A percentile compares a stretch with the other conserved stretches of the same genome.
Conservation (phyloP, 2,797 vertebrate genomes). For the Balearica regulorum region DNA sequence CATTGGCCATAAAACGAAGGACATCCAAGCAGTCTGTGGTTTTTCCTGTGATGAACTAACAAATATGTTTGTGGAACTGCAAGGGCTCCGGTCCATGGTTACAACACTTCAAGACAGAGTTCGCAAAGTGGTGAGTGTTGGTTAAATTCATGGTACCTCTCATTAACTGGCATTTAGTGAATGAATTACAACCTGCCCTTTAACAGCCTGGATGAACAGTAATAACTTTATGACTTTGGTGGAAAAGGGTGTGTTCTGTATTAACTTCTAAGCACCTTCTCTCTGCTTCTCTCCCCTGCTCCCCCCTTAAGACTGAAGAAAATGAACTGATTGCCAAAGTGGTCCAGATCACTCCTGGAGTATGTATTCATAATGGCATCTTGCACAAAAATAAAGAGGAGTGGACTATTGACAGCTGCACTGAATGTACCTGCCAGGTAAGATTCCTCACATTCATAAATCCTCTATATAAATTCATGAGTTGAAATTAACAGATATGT, state of each 20-base stretch:
- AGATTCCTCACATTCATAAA: background rate
- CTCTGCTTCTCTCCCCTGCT: background rate
- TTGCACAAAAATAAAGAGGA: conserved; percentile 86
- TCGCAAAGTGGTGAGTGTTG: conserved; percentile 86
- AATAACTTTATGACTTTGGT: background rate
- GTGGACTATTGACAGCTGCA: conserved; percentile 97
- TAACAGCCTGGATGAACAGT: background rate
- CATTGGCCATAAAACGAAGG: conserved; percentile 94
- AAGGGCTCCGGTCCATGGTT: conserved; percentile 88
- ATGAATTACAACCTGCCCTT: background rate
- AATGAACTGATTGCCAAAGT: conserved; percentile 75
- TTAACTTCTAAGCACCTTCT: background rate
- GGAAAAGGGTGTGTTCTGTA: background rate
- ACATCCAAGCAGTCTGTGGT: conserved; percentile 89
- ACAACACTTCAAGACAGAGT: conserved; percentile 87
- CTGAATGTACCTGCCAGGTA: conserved; percentile 97
- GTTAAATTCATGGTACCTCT: background rate
- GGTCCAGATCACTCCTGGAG: conserved; percentile 76
- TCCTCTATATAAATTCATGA: background rate
- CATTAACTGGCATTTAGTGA: background rate
- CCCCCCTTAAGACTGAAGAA: conserved; percentile 75
- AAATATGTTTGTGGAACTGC: conserved; percentile 91
- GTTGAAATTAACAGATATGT: background rate
- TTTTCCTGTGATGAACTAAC: conserved; percentile 93
- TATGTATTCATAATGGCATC: conserved; percentile 90